Percentiles rank a stretch among this genome's conserved stretches.
Evolutionary conservation across 2,888 invertebrate species (phyloP).

Genomic region (Dicyrtomina minuta): DNA sequence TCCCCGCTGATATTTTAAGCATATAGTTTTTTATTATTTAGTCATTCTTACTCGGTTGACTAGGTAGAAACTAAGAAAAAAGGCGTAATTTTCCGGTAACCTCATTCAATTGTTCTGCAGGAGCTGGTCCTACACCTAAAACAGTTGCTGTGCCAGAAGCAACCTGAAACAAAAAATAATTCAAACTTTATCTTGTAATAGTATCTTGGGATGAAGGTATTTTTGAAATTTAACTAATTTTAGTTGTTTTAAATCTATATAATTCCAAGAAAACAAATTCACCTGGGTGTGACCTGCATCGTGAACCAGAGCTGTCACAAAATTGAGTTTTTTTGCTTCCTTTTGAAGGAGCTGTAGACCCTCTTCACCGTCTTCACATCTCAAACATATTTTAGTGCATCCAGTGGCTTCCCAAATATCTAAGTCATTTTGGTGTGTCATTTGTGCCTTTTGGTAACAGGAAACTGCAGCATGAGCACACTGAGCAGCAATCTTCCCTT

Average conservation of each 20-base stretch:
- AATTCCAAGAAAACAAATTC: not conserved
- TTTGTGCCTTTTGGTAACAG: slow-evolving; percentile 72
- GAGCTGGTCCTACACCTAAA: slow-evolving; percentile 88
- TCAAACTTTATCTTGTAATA: not conserved
- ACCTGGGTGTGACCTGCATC: slow-evolving; percentile 83
- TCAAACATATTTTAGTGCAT: slow-evolving; percentile 84
- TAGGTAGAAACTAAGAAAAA: slow-evolving; percentile 56
- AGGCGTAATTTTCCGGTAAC: slow-evolving; percentile 86
- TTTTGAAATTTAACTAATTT: not conserved
- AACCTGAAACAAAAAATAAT: slow-evolving; percentile 66
- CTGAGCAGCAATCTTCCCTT: slow-evolving; percentile 91
- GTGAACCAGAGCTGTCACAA: slow-evolving; percentile 73
- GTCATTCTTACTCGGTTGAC: not conserved
- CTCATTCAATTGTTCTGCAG: slow-evolving; percentile 71
- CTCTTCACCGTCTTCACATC: slow-evolving; percentile 69
- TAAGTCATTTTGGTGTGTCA: slow-evolving; percentile 65
- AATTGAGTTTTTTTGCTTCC: slow-evolving; percentile 68
- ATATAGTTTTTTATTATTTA: too few relatives aligned
- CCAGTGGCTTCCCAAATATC: slow-evolving; percentile 71
- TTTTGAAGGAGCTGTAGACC: slow-evolving; percentile 69
- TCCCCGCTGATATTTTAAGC: too few relatives aligned
- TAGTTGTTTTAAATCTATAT: not conserved
- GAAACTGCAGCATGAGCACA: slow-evolving; percentile 84
- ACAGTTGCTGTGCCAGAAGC: slow-evolving; percentile 86
- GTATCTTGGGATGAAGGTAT: not conserved